Conservation (phyloP, 1,140 invertebrate species). For the Brachionus koreanus region DNA sequence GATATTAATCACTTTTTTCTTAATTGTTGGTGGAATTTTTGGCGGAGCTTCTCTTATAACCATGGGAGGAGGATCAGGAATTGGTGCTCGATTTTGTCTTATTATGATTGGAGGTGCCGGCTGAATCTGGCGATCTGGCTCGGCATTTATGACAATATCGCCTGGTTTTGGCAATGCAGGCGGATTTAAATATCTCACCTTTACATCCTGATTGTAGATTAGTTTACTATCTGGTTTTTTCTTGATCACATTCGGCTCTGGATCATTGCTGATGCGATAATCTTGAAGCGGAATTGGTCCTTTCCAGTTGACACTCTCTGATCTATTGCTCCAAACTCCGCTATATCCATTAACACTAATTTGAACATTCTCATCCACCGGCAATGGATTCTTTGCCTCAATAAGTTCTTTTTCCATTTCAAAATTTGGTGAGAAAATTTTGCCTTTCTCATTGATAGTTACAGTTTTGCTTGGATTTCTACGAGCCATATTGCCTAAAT, state of each 20-base stretch:
- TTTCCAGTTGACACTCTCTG: not conserved
- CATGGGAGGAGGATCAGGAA: not conserved
- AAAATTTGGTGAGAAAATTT: not conserved
- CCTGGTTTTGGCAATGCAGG: conserved; percentile 11
- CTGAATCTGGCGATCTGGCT: not conserved
- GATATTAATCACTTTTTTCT: not conserved
- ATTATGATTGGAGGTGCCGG: conserved; percentile 40
- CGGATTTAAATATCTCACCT: conserved; percentile 24
- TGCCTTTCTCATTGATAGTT: not conserved
- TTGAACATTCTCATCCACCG: not conserved
- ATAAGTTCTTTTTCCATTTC: not conserved
- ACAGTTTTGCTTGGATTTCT: not conserved
- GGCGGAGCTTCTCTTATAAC: conserved; percentile 30
- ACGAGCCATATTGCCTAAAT: not conserved
- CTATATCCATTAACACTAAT: not conserved
- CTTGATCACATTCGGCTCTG: not conserved
- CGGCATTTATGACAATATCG: not conserved
- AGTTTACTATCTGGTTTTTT: not conserved
- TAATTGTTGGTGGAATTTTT: not conserved
- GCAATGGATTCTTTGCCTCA: not conserved
- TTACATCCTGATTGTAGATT: conserved; percentile 21
- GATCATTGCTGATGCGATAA: conserved; percentile 35
- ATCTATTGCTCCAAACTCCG: not conserved
- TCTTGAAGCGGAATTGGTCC: not conserved
- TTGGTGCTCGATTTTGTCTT: not conserved